These are phyloP conservation scores for Trinorchestia longiramus DNA, from an alignment of 1,140 invertebrate genomes.

Conservation along the genomic window DNA sequence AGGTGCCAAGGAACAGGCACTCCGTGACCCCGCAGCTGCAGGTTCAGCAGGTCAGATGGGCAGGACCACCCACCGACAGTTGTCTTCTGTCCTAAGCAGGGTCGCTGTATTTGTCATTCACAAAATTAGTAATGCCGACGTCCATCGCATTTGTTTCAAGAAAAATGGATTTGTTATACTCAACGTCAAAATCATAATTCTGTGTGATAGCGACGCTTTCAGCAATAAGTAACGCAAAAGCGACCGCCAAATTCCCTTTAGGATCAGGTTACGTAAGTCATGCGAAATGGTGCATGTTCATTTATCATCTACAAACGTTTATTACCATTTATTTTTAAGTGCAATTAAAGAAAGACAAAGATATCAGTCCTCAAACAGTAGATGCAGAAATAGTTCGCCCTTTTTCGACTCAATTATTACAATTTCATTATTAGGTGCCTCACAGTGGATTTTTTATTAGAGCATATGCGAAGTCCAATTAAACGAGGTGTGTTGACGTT, in stretches of 20 bases:
- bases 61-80: background rate
- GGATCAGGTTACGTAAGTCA: background rate
- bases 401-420: no score
- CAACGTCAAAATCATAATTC: background rate
- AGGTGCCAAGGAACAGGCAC: no score
- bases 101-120: background rate
- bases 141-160: background rate
- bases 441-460: no score
- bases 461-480: no score
- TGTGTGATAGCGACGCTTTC: background rate
- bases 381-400: no score
- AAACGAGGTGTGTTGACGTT: no score
- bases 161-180: background rate
- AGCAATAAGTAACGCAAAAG: background rate
- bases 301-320: no score
- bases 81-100: background rate
- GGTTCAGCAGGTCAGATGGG: background rate
- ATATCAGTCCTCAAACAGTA: no score
- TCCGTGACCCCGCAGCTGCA: background rate
- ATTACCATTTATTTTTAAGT: no score
- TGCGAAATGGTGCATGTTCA: no score
- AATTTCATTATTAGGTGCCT: no score
- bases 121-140: background rate
- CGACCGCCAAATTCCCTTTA: background rate
- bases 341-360: no score